Evolutionary conservation across 2,888 invertebrate species (phyloP), one percentile per base, ranked within the genome.

Genomic region (Chaetoderma sp.): DNA sequence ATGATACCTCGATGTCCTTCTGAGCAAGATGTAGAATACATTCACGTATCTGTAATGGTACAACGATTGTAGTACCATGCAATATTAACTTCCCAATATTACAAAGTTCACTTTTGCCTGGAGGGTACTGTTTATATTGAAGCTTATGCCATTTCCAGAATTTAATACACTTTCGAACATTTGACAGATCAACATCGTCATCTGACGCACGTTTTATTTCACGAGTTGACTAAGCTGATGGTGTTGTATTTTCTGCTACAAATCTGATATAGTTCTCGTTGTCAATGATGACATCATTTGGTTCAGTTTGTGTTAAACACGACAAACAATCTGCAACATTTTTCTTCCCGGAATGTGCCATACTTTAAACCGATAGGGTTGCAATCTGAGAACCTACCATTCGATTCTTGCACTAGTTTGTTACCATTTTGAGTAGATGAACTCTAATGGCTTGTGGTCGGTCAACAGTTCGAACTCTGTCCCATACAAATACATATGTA

Each of bases 401-500:
- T 47, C n/a, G 4, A 8, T 47, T 21, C 13, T n/a, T 23, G 49
- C 21, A 47, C 3, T 13, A 4, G 16, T 21, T 13, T 6, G 21
- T 23, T 21, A 47, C 23, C 27, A 25, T 47, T 21, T 13, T 3
- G 49, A 8, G 3, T 47, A 8, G 3, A 47, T 47, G 2, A 13
- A 2, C 23, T 47, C 49, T 21, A 47, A 21, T 2, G 49, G 49
- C 21, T n/a, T 23, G 23, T 47, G 49, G 23, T 47, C 49, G 3
- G 49, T 47, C 23, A 6, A 16, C 16, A 47, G 21, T 27, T 47
- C 3, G 18, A 47, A n/a, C 49, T 47, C n/a, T 13, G 6, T 23
- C 2, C 76, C 77, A 58, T 65, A 67, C n/a, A 78, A 42, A 49
- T 75, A 78, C 18, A 65, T 44, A 28, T 72, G 67, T 50, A 75